Conservation (phyloP, 2,888 invertebrate genomes). For the Schizaphis graminum region DNA sequence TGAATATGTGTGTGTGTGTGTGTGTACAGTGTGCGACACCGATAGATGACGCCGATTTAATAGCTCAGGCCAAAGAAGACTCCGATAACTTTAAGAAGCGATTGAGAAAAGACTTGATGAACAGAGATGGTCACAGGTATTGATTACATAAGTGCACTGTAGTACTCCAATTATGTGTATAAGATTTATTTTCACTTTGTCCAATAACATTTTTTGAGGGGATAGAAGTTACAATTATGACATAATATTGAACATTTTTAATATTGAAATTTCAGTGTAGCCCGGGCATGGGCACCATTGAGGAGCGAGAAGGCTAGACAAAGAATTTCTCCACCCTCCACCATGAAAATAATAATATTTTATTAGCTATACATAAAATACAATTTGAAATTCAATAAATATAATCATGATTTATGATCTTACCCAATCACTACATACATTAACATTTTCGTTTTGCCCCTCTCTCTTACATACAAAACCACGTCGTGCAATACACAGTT, state of each 20-base stretch:
- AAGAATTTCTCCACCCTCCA: too few relatives aligned
- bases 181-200: neutral
- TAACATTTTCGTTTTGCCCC: too few relatives aligned
- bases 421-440: too few relatives aligned
- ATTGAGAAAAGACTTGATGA: constrained; percentile 86
- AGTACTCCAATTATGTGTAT: neutral
- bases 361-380: too few relatives aligned
- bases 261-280: neutral
- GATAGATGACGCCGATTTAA: constrained; percentile 69
- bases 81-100: constrained; percentile 86
- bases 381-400: too few relatives aligned
- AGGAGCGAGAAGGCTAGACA: too few relatives aligned
- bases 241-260: neutral
- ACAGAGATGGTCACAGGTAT: constrained; percentile 86
- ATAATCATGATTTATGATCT: too few relatives aligned
- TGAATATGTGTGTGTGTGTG: neutral
- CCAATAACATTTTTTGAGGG: neutral
- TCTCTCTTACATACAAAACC: neutral
- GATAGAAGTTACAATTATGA: neutral
- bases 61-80: constrained; percentile 74
- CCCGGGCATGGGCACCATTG: neutral
- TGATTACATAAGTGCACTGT: constrained; percentile 65
- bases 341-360: too few relatives aligned
- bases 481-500: neutral
- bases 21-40: constrained; percentile 69